A percentile compares a stretch with the other conserved stretches of the same genome.
These are phyloP conservation scores for Euphydryas editha DNA, from an alignment of 2,888 invertebrate genomes.

Conservation along the genomic window DNA sequence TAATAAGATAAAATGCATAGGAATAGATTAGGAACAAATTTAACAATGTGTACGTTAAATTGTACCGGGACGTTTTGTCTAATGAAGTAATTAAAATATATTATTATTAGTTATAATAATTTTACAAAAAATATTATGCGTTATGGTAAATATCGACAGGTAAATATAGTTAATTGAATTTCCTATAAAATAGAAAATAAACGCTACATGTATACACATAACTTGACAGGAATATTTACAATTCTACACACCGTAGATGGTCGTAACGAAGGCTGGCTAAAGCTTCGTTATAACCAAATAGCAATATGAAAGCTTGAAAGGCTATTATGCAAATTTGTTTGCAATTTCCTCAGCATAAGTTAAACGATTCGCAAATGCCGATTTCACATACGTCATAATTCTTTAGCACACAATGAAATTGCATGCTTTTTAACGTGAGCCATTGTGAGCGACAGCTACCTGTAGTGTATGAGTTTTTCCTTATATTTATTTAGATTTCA, in stretches of 20 bases:
- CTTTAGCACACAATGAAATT: conserved; percentile 80
- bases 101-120: too few relatives aligned
- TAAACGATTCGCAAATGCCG: conserved; percentile 81
- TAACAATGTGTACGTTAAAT: too few relatives aligned
- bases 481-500: neutral
- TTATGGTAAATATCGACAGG: neutral
- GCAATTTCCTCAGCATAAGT: conserved; percentile 77
- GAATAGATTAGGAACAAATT: too few relatives aligned
- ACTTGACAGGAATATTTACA: conserved; percentile 14
- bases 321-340: conserved; percentile 78
- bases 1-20: too few relatives aligned
- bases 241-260: conserved; percentile 31
- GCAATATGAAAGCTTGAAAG: conserved; percentile 58
- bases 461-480: neutral
- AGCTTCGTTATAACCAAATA: conserved; percentile 53
- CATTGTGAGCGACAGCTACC: conserved; percentile 44
- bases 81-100: too few relatives aligned
- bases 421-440: conserved; percentile 74
- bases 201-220: neutral
- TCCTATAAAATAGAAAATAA: neutral
- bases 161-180: neutral
- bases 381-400: conserved; percentile 82
- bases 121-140: neutral
- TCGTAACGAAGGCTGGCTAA: conserved; percentile 30
- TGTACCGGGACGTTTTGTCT: too few relatives aligned